Evolutionary conservation across 2,113 vertebrate species (phyloP).

Genomic region (Hystrix brachyura): DNA sequence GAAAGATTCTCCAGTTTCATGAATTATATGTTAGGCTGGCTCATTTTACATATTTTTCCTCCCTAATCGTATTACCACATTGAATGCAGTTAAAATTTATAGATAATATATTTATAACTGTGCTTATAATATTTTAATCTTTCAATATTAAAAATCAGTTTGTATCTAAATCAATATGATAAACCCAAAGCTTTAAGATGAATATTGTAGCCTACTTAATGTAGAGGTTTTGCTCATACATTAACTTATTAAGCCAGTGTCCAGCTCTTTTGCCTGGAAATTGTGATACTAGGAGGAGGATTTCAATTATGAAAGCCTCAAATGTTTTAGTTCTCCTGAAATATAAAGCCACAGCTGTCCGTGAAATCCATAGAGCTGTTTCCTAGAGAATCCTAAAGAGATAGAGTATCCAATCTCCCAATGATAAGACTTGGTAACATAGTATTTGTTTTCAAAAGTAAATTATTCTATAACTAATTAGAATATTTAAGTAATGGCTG

Average conservation of each 20-base stretch:
- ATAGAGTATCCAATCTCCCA: neutral
- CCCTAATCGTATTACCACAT: constrained; percentile 14
- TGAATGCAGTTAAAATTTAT: neutral
- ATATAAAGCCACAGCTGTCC: neutral
- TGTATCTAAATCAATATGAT: neutral
- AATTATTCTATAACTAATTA: constrained; percentile 45
- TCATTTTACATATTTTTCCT: constrained; percentile 5
- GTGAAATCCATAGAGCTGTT: neutral
- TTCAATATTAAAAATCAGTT: constrained; percentile 30
- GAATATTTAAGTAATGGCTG: constrained; percentile 21
- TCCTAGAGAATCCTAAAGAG: neutral
- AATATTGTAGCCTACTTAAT: constrained; percentile 5
- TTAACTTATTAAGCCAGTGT: constrained; percentile 7
- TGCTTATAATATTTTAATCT: constrained; percentile 25
- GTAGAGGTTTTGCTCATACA: constrained; percentile 9
- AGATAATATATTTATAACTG: neutral
- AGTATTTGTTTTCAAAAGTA: constrained; percentile 40
- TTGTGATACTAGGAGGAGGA: constrained; percentile 27
- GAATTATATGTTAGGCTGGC: neutral
- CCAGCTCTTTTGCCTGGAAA: constrained; percentile 30
- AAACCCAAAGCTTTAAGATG: neutral
- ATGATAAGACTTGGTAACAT: neutral
- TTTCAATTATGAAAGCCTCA: constrained; percentile 35
- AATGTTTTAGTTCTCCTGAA: constrained; percentile 30
- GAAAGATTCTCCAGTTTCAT: neutral